Evolutionary conservation across 1,140 invertebrate species (phyloP), one percentile per base, ranked within the genome.

Genomic region (Contarinia nasturtii): DNA sequence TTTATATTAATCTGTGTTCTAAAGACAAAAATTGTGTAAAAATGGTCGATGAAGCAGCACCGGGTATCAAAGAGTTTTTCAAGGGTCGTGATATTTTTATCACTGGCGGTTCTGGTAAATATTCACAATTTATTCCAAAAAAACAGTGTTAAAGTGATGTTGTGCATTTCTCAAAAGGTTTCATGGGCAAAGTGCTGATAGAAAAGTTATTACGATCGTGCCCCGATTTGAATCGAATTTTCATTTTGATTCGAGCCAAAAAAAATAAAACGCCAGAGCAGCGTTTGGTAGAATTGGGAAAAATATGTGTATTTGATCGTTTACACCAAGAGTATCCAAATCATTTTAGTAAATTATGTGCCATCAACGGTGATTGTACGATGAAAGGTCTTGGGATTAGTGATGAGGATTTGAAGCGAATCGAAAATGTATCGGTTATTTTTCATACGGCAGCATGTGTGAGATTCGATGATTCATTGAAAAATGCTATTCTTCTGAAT

Each of bases 401-500:
- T 46, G 17, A 37, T 27, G 27, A 27, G 22, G 57, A 61, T 47
- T 10, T 58, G 19, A 40, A 46, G 11, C 51, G 49, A 3, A 54
- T 68, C 0, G 70, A 81, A 2, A 73, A 78, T 55, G 81, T 94
- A 0, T 78, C 80, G 2, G 68, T 97, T 12, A 76, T 98, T 7
- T 94, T 92, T 62, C 91, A 98, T 58, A 82, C 82, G 1, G 94
- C 93, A 1, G 93, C 94, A 1, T 94, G 86, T 48, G 82, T 97
- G n/a, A 53, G 60, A 21, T 64, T 64, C 21, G 80, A 89, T 57
- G 91, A 95, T 59, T 67, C 75, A 5, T 59, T 96, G 8, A 79
- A 75, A 55, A 55, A 68, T 10, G 76, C 82, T 0, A 67, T 78
- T 2, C 63, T 74, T 1, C 60, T 76, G 50, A 86, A 86, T 50